Percentiles rank a stretch among this genome's conserved stretches.
These are phyloP conservation scores for Grus americana DNA, from an alignment of 2,113 vertebrate genomes.

Conservation along the genomic window DNA sequence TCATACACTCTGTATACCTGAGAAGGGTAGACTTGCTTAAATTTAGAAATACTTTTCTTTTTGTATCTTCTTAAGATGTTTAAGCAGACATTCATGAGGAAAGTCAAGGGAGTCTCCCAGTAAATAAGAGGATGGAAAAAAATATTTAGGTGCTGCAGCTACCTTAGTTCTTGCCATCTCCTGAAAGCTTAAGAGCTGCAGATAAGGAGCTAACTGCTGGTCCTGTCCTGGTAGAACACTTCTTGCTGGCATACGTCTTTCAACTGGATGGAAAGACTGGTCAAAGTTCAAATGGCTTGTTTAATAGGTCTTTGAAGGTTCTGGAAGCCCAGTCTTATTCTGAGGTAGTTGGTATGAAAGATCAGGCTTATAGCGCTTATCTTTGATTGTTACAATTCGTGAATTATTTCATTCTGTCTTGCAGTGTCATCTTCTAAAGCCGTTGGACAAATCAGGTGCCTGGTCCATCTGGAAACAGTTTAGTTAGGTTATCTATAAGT, in stretches of 20 bases:
- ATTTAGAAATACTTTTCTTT: neutral
- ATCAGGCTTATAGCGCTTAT: neutral
- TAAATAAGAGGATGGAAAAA: neutral
- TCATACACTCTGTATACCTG: neutral
- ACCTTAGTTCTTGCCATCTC: neutral
- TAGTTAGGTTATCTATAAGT: neutral
- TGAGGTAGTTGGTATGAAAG: neutral
- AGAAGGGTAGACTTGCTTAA: neutral
- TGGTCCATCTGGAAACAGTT: neutral
- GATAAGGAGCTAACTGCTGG: neutral
- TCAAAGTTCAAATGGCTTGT: neutral
- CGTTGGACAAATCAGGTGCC: neutral
- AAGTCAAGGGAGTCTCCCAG: neutral
- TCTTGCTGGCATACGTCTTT: neutral
- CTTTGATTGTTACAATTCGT: neutral
- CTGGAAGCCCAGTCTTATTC: neutral
- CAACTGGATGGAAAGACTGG: neutral
- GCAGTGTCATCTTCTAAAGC: neutral
- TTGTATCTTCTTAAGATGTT: neutral
- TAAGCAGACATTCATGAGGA: neutral
- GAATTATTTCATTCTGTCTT: neutral
- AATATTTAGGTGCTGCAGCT: neutral
- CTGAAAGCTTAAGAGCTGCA: neutral
- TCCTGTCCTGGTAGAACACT: neutral
- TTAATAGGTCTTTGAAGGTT: neutral